Base-by-base conservation (phyloP, 2,888 invertebrate genomes). In the Willowsia nigromaculata region DNA sequence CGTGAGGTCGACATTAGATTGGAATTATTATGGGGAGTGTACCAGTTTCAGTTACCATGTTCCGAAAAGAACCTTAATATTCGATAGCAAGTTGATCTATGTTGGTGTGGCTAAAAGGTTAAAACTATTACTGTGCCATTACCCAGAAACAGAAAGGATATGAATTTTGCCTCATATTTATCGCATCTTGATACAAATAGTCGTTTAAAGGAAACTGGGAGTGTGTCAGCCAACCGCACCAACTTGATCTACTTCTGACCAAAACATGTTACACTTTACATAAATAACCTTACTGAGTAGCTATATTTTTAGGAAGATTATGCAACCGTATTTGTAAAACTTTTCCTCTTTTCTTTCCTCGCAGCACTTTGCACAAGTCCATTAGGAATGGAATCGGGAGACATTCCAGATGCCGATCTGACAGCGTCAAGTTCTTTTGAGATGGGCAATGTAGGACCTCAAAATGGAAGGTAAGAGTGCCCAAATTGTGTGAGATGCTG, bases 391-490 rank as follows among this genome's bases (percentile, higher is more conserved):
- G 95, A 96, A 94, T 95, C 95, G 65, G 95, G 95, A 65, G 94
- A 94, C 90, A 96, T 96, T 92, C 94, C 94, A 91, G 95, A 96
- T 93, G 94, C 94, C 91, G 95, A 96, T 93, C 95, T 96, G 93
- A 94, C 95, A 30, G 96, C 96, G 90, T 96, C 95, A 93, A 95
- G 95, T 68, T 95, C 95, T 91, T 96, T 95, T 93, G 96, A 96
- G 93, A 94, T 94, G 92, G 95, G 95, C 91, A 95, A 95, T 92
- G 96, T 96, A 82, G 96, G 96, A 87, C 96, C 96, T 50, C 95
- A 95, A 92, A 95, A 95, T 93, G 96, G 95, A 92, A 95, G 96
- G 96, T 96, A 93, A 94, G 84, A 74, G 33, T 78, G 13, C 56
- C 40, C 71, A 40, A 71, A 71, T 40, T 40, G 43, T 71, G 40